Evolutionary conservation across 2,113 vertebrate species (phyloP), one percentile per base, ranked within the genome.

Genomic region (Procavia capensis): DNA sequence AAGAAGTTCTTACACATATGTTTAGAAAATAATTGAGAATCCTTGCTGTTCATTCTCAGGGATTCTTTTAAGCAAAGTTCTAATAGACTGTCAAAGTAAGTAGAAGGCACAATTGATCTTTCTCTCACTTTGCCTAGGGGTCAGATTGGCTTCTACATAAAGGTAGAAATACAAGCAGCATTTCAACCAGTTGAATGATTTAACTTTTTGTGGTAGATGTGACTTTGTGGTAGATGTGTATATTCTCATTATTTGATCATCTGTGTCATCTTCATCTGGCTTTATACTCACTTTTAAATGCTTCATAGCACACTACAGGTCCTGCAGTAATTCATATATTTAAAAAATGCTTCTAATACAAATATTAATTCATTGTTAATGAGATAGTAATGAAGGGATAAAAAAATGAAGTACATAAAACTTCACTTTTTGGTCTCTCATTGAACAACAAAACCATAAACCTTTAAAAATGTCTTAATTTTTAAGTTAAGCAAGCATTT

Each of bases 241-340:
- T n/a, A 45, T 83, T 80, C 68, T 78, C 43, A 68, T 80, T 4
- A 34, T 57, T 43, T n/a, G 78, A 96, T 97, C 90, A 68, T 89
- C 45, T 94, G 41, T 97, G 84, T 95, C 81, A 36, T 95, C 96
- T 74, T 96, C 50, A 97, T 97, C 95, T 96, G 85, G 64, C 90
- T 93, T 95, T 78, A 50, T 90, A 61, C 70, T 45, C 96, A 43
- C 22, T 86, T 91, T 94, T 96, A 97, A 68, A 98, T 93, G 78
- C 96, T 97, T 75, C 93, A 84, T 97, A 76, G 9, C 89, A 94
- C 97, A 97, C 68, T 96, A 92, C 97, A 96, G 97, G 82, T 95
- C 93, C 64, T 91, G 88, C 87, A 96, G 81, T 79, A 97, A 91
- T 94, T 96, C 50, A 92, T 97, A 93, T 83, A 90, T 64, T n/a